These are phyloP conservation scores for Apamea monoglypha DNA, from an alignment of 2,888 invertebrate genomes.

Conservation along the genomic window DNA sequence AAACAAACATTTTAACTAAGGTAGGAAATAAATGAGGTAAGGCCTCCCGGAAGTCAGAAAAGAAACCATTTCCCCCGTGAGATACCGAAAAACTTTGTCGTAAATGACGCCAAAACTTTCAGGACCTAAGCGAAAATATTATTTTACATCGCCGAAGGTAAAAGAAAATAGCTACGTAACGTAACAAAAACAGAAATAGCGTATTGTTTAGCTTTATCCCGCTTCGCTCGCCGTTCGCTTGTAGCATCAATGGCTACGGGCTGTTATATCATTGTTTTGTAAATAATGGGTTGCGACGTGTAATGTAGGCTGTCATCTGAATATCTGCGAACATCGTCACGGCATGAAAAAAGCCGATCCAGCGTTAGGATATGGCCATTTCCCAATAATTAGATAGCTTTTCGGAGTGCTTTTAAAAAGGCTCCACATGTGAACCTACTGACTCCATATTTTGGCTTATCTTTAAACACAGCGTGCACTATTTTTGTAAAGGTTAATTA, in stretches of 20 bases:
- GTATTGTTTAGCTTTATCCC: conserved; percentile 21
- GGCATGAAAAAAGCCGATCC: neutral
- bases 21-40: conserved; percentile 13
- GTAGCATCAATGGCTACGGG: conserved; percentile 54
- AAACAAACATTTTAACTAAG: neutral
- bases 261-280: conserved; percentile 56
- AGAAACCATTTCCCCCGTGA: neutral
- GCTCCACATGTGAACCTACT: neutral
- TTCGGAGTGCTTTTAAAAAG: neutral
- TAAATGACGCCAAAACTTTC: neutral
- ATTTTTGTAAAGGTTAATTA: neutral
- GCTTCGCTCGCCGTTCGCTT: conserved; percentile 9
- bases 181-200: conserved; percentile 15
- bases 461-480: neutral
- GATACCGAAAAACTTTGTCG: conserved; percentile 16
- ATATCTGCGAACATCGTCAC: conserved; percentile 23
- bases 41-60: neutral
- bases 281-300: conserved; percentile 42
- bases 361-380: neutral
- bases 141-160: neutral
- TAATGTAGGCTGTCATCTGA: conserved; percentile 26
- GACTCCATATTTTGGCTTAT: neutral
- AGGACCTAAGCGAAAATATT: neutral
- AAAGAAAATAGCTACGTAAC: neutral
- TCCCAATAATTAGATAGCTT: neutral